These are phyloP conservation scores for Crossocerus cetratus DNA, from an alignment of 2,888 invertebrate genomes.

Conservation along the genomic window DNA sequence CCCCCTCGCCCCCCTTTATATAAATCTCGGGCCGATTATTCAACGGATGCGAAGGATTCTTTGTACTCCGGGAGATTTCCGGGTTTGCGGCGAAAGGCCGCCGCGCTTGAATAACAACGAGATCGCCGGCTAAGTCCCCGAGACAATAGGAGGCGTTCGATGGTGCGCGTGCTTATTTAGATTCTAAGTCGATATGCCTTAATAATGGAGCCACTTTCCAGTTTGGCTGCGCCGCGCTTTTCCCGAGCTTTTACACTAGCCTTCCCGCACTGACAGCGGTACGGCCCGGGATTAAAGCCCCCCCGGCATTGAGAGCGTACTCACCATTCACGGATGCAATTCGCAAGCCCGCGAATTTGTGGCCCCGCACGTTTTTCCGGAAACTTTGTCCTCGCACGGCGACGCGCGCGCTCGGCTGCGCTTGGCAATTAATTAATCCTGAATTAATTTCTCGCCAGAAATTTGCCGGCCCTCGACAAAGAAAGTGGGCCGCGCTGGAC, in stretches of 20 bases:
- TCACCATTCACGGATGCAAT: too few species aligned
- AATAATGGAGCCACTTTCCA: background rate
- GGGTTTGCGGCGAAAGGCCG: background rate
- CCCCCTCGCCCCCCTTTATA: too few species aligned
- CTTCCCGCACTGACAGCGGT: background rate
- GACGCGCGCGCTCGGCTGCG: background rate
- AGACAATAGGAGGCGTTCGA: background rate
- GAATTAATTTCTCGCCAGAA: constrained; percentile 12
- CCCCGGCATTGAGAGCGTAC: too few species aligned
- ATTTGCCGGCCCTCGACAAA: constrained; percentile 19
- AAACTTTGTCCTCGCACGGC: background rate
- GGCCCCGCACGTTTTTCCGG: background rate
- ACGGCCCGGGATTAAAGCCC: too few species aligned
- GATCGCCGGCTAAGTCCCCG: background rate
- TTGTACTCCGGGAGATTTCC: constrained; percentile 1
- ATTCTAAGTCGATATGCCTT: background rate
- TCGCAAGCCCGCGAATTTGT: background rate
- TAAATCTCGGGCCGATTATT: constrained; percentile 49
- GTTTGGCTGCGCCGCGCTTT: background rate
- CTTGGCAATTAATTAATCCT: background rate
- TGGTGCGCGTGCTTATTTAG: background rate
- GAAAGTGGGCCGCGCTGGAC: constrained; percentile 26
- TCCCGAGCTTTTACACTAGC: background rate
- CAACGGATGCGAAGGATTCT: constrained; percentile 28
- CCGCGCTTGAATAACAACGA: background rate